Percentiles rank a stretch among this genome's conserved stretches.
Evolutionary conservation across 2,797 vertebrate genomes (phyloP).

Genomic region (Eulemur coronatus): DNA sequence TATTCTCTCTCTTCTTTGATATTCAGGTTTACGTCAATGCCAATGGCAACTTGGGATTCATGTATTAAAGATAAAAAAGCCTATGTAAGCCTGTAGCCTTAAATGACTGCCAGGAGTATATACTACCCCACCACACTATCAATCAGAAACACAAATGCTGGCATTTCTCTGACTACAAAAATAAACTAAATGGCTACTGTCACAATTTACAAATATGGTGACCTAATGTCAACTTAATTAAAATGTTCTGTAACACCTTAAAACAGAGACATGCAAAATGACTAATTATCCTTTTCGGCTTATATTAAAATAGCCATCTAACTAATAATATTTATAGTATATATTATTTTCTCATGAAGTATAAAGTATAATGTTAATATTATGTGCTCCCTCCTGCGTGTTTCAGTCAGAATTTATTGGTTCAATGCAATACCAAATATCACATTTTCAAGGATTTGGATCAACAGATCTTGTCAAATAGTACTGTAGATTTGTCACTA

Average conservation of each 20-base stretch:
- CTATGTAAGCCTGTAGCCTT: not conserved
- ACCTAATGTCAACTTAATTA: not conserved
- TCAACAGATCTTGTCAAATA: not conserved
- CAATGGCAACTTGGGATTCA: not conserved
- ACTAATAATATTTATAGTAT: not conserved
- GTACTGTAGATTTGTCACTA: not conserved
- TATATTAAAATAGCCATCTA: not conserved
- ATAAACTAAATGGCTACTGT: not conserved
- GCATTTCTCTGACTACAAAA: not conserved
- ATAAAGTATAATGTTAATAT: not conserved
- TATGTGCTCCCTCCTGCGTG: not conserved
- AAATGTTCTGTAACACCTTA: not conserved
- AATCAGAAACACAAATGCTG: not conserved
- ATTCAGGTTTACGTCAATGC: not conserved
- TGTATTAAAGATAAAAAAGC: not conserved
- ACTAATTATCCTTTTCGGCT: not conserved
- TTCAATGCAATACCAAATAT: not conserved
- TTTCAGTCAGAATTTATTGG: not conserved
- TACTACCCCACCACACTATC: not conserved
- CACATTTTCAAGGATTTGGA: not conserved
- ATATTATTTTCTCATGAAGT: not conserved
- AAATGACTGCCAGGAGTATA: not conserved
- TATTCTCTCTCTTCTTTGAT: not conserved
- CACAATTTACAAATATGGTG: not conserved
- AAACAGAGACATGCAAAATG: not conserved